Conservation (phyloP, 2,888 invertebrate species). For the Apamea sordens region DNA sequence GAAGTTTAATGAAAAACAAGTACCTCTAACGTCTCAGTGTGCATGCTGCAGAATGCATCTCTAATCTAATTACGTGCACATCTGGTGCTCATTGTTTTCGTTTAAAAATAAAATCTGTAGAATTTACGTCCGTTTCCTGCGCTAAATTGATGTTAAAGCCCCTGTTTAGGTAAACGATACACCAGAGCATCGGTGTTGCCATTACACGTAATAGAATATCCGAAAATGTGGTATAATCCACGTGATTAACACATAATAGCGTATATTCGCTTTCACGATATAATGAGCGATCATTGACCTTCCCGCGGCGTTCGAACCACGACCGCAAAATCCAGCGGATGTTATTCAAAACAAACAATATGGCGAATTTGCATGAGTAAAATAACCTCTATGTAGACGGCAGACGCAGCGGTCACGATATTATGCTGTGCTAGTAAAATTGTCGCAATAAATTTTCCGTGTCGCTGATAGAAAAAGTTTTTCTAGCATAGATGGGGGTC, state of each 20-base stretch:
- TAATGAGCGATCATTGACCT: constrained; percentile 62
- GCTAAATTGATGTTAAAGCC: constrained; percentile 38
- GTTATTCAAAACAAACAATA: constrained; percentile 75
- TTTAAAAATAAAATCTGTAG: constrained; percentile 58
- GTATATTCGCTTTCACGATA: constrained; percentile 43
- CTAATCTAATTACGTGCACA: constrained; percentile 79
- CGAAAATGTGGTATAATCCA: constrained; percentile 51
- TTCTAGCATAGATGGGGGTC: constrained; percentile 65
- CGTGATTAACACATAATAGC: constrained; percentile 60
- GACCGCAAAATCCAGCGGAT: constrained; percentile 70
- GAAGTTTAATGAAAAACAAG: constrained; percentile 79
- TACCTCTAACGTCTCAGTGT: constrained; percentile 73
- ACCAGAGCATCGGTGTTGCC: constrained; percentile 57
- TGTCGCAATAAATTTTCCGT: constrained; percentile 80
- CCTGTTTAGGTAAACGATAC: constrained; percentile 67
- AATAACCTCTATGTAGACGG: constrained; percentile 63
- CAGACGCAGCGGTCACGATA: constrained; percentile 64
- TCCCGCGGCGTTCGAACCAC: constrained; percentile 60
- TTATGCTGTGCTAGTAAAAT: constrained; percentile 74
- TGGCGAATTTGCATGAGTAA: constrained; percentile 72
- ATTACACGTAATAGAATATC: constrained; percentile 56
- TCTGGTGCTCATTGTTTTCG: constrained; percentile 71
- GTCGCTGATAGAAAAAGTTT: constrained; percentile 84
- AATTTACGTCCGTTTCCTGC: constrained; percentile 7
- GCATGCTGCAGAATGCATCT: constrained; percentile 74